Percentiles rank a stretch among this genome's conserved stretches.
Conservation (phyloP, 2,113 vertebrate species). For the Xyliphius kryptos region DNA sequence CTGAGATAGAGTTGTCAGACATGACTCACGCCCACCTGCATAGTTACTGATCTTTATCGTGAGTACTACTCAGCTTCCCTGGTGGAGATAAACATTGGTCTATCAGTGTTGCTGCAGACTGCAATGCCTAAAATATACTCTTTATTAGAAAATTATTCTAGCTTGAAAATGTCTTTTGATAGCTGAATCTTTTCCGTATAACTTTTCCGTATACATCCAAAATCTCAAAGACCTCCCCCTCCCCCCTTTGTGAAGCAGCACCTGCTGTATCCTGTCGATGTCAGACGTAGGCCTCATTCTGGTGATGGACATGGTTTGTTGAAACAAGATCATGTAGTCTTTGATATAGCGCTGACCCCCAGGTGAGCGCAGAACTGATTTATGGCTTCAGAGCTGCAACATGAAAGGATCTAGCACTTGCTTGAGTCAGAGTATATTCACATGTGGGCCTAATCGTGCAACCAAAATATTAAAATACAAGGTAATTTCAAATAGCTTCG, state of each 20-base stretch:
- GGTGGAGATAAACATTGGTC: conserved; percentile 16
- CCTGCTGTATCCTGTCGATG: conserved; percentile 25
- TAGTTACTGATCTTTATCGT: conserved; percentile 19
- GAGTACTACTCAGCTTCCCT: conserved; percentile 20
- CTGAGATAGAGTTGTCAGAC: conserved; percentile 32
- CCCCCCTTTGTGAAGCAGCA: conserved; percentile 21
- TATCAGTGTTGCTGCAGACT: neutral
- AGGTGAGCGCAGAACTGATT: conserved; percentile 38
- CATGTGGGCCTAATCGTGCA: conserved; percentile 17
- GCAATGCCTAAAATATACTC: conserved; percentile 1
- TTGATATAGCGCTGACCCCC: conserved; percentile 41
- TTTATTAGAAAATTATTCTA: no score
- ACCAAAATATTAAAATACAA: no score
- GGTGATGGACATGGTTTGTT: conserved; percentile 19
- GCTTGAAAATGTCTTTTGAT: no score
- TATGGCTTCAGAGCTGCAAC: conserved; percentile 34
- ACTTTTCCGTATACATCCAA: no score
- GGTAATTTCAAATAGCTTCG: no score
- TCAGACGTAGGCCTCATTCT: conserved; percentile 13
- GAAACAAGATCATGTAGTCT: conserved; percentile 39
- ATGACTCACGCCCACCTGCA: conserved; percentile 40
- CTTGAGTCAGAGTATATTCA: conserved; percentile 19
- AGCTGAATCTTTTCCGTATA: no score
- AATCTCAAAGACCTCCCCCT: no score
- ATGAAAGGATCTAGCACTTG: conserved; percentile 35